Base-by-base conservation (phyloP, 64 coral and sea anemone species). In the Acropora yongei region DNA sequence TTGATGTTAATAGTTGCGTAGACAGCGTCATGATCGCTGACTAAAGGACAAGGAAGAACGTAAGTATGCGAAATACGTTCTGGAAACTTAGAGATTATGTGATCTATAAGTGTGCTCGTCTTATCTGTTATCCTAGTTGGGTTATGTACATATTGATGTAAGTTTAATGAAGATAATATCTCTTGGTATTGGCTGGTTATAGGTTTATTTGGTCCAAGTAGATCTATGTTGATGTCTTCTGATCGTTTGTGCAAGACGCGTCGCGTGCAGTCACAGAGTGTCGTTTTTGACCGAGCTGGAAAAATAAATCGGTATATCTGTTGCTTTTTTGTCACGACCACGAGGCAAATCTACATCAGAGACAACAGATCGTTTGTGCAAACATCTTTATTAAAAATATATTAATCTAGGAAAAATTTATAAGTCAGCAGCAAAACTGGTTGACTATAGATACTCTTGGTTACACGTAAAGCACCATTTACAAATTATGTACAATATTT, bases 301-400 rank as follows among this genome's bases (percentile, higher is more conserved):
- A 30, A 30, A 30, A 30, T 30, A 30, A 30, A 30, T 30, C 30
- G 30, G 30, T 30, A 30, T 30, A 30, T 30, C 30, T 30, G 30
- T 30, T 30, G 30, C 30, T 30, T 30, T 30, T 30, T 30, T 30
- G 30, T 30, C 30, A 30, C 30, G 30, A 30, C 30, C 30, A 30
- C 30, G 30, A 30, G 30, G 30, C 30, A 30, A 30, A 30, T 13
- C 60, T 10, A 63, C 60, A 14, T 8, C 60, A 63, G 13, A 63
- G 60, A 63, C 11, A 12, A 63, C 13, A 63, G 13, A 63, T 49
- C n/a, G 19, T 72, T 68, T 85, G 72, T 85, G 72, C 82, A 85
- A 85, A 85, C 82, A 72, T 85, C 82, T 85, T 85, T 85, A 85
- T 85, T 85, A 85, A 85, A 85, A 85, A 85, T 85, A 85, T 85